Evolutionary conservation across 2,797 vertebrate genomes (phyloP), one percentile per base, ranked within the genome.

Genomic region (Holocentrus rufus): DNA sequence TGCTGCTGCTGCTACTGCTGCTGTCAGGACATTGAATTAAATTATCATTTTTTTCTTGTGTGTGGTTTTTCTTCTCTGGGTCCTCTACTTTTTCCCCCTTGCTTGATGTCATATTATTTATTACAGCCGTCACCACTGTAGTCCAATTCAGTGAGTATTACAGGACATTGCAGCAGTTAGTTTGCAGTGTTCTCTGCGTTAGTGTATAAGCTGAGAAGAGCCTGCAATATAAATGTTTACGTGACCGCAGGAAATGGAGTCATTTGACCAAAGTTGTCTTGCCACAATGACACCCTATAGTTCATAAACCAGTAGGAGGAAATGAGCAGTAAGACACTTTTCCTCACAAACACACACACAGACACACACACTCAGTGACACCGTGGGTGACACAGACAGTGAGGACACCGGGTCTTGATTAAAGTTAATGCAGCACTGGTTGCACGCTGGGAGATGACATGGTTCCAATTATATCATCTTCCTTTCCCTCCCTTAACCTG

Each of bases 381-480:
- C 86, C 72, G 79, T 81, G 83, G 85, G 82, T 62, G 72, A 82
- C 66, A 63, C 69, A 70, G 76, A 72, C 82, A 65, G 70, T 25
- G 70, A 84, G 83, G 85, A 87, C 74, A 67, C 83, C 86, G 76
- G 79, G 84, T 79, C 85, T 85, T 93, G 91, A 92, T 93, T 93
- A 92, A 92, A 93, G 92, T 89, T 89, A 90, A 88, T 82, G 70
- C 73, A 72, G 74, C 74, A 49, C 73, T 65, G 77, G 77, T 70
- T 77, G 62, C 91, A 87, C 82, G 89, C 89, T 90, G 92, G 85
- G 89, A 91, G 90, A 88, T 88, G 83, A 88, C 88, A 92, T 84
- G 89, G 86, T 88, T 92, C 84, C 88, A 92, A 91, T 93, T 93
- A 93, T 83, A 76, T 72, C 50, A 50, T 88, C 85, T 85, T 79